phyloP scores from a whole-genome alignment of 2,888 invertebrate genomes.

The Argyresthia albistria region DNA sequence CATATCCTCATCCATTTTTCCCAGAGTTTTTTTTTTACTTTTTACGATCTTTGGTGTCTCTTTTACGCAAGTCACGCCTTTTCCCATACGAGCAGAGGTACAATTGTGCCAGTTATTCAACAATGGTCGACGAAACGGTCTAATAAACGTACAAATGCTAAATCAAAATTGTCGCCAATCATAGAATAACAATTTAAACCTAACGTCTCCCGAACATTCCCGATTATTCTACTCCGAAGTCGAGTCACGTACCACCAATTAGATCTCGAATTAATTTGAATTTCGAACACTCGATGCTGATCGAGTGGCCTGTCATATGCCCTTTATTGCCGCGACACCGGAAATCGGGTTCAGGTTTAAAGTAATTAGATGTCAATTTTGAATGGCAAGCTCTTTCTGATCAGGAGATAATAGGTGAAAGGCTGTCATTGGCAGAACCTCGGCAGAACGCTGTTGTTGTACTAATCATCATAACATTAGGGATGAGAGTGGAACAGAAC shows the following conservation, averaged over 20 bases:
- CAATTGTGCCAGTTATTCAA: no score
- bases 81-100: no score
- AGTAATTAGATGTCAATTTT: constrained; percentile 2
- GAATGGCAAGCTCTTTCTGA: not conserved
- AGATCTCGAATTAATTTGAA: constrained; percentile 62
- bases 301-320: constrained; percentile 59
- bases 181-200: not conserved
- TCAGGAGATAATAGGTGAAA: not conserved
- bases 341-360: constrained; percentile 7
- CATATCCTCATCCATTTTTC: no score
- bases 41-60: no score
- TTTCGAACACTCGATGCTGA: constrained; percentile 69
- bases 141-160: no score
- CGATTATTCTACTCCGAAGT: constrained; percentile 1
- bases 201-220: not conserved
- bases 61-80: no score
- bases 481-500: no score
- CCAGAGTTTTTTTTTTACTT: no score
- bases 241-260: constrained; percentile 68
- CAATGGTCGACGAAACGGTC: no score
- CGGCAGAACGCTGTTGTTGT: no score
- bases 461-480: no score
- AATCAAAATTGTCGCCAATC: not conserved
- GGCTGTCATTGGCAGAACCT: not conserved
- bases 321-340: constrained; percentile 10